Evolutionary conservation across 2,113 vertebrate species (phyloP).

Genomic region (Lota lota): DNA sequence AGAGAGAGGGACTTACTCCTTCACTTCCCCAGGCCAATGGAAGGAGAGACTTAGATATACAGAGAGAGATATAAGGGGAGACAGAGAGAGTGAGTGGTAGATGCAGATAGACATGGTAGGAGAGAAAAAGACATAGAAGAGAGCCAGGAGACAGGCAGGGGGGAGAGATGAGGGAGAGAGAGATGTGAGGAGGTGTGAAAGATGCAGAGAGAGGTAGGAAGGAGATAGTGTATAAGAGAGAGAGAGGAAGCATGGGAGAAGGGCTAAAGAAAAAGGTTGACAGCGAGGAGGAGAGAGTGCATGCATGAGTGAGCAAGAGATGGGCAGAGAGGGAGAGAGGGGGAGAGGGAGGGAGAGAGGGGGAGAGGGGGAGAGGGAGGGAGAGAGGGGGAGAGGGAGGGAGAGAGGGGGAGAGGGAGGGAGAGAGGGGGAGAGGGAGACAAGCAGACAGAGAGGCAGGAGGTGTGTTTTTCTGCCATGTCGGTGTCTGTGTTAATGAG

Average conservation of each 20-base stretch:
- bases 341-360: background rate
- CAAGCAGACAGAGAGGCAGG: constrained; percentile 14
- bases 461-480: constrained; percentile 24
- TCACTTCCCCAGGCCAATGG: too few species aligned
- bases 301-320: background rate
- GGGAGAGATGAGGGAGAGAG: too few species aligned
- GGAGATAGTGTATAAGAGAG: too few species aligned
- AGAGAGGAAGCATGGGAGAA: too few species aligned
- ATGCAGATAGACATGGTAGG: too few species aligned
- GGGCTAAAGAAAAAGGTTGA: too few species aligned
- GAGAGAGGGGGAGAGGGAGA: constrained; percentile 5
- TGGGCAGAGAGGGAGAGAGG: background rate
- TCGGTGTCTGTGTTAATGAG: constrained; percentile 62
- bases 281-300: background rate
- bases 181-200: too few species aligned
- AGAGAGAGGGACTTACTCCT: too few species aligned
- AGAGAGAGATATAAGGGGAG: background rate
- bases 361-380: background rate
- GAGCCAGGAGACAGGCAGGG: too few species aligned
- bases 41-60: too few species aligned
- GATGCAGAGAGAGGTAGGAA: too few species aligned
- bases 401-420: background rate
- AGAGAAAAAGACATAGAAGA: too few species aligned
- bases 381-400: constrained; percentile 1
- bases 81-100: background rate